Percentiles rank a stretch among this genome's conserved stretches.
Evolutionary conservation across 1,140 invertebrate genomes (phyloP).

Genomic region (Hestina assimilis): DNA sequence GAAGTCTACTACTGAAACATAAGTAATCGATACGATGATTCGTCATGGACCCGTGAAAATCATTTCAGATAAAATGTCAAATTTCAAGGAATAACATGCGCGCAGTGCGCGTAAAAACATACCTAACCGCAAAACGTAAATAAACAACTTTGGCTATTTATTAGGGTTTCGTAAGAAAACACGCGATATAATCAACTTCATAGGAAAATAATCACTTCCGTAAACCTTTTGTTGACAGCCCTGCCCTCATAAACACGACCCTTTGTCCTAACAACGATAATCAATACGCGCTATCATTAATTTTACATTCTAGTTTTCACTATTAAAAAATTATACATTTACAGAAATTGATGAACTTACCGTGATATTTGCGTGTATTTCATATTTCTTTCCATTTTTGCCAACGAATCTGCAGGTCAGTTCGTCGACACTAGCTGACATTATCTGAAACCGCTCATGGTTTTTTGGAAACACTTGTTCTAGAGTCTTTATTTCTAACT

Average conservation of each 20-base stretch:
- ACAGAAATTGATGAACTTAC: constrained; percentile 81
- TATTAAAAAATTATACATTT: not conserved
- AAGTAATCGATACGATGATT: constrained; percentile 62
- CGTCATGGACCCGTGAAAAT: constrained; percentile 46
- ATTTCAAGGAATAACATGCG: constrained; percentile 35
- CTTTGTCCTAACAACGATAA: constrained; percentile 71
- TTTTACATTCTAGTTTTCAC: constrained; percentile 10
- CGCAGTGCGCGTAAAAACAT: constrained; percentile 26
- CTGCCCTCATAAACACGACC: constrained; percentile 75
- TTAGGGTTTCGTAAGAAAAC: constrained; percentile 10
- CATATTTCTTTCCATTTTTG: constrained; percentile 95
- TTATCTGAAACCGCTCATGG: constrained; percentile 98
- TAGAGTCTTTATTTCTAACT: constrained; percentile 98
- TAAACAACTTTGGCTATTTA: constrained; percentile 19
- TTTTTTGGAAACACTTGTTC: constrained; percentile 96
- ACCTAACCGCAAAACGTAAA: constrained; percentile 7
- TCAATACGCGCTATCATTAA: constrained; percentile 58
- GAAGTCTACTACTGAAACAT: constrained; percentile 39
- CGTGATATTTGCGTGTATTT: constrained; percentile 98
- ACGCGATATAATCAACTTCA: constrained; percentile 25
- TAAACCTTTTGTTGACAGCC: constrained; percentile 75
- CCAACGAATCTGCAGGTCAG: constrained; percentile 97
- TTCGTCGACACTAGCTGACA: constrained; percentile 98
- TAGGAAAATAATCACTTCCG: constrained; percentile 54
- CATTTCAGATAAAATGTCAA: constrained; percentile 36